Percentiles rank a stretch among this genome's conserved stretches.
Conservation (phyloP, 2,888 invertebrate species). For the Aleiodes leptofemur region DNA sequence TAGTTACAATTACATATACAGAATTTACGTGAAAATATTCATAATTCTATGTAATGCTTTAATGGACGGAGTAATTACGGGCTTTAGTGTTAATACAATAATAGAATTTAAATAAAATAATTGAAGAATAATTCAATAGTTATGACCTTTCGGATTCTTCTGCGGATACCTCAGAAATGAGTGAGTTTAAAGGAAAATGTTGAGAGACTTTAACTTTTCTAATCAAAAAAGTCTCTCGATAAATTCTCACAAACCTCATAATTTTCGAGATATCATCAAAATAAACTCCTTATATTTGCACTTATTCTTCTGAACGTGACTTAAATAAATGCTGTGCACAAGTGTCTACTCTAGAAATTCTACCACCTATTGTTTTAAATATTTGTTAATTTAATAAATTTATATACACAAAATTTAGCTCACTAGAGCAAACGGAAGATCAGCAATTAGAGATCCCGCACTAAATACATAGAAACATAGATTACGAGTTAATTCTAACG, state of each 20-base stretch:
- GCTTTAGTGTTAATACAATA: conserved; percentile 46
- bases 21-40: background rate
- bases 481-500: conserved; percentile 35
- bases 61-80: conserved; percentile 58
- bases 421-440: conserved; percentile 9
- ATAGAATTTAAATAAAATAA: conserved; percentile 13
- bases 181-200: too few relatives aligned
- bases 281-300: background rate
- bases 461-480: conserved; percentile 35
- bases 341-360: background rate
- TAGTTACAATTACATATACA: background rate
- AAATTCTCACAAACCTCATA: too few relatives aligned
- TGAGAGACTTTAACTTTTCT: too few relatives aligned
- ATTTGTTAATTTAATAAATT: background rate
- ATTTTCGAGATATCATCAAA: too few relatives aligned
- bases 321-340: background rate
- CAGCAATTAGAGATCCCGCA: conserved; percentile 28
- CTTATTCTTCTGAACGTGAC: background rate
- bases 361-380: background rate
- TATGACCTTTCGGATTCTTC: background rate
- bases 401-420: background rate
- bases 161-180: too few relatives aligned
- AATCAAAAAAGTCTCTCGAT: too few relatives aligned
- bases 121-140: background rate
- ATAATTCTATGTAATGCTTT: conserved; percentile 32